Evolutionary conservation across 2,797 vertebrate species (phyloP).

Genomic region (Kryptopterus vitreolus): DNA sequence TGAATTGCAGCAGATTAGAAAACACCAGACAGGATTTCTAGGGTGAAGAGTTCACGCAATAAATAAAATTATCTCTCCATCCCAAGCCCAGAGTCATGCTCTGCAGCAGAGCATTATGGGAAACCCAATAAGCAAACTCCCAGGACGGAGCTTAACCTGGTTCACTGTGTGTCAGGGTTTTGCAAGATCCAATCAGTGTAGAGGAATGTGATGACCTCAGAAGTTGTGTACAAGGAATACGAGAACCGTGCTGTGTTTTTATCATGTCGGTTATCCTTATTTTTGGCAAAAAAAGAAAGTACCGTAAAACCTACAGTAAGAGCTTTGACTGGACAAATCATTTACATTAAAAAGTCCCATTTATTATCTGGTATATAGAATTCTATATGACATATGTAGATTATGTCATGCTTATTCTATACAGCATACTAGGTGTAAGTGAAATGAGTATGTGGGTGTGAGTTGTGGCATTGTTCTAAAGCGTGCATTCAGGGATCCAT

Average conservation of each 20-base stretch:
- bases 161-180: not conserved
- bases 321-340: too few species aligned
- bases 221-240: not conserved
- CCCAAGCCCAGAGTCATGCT: not conserved
- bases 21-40: conserved; percentile 47
- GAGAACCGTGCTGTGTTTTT: not conserved
- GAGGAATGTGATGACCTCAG: conserved; percentile 6
- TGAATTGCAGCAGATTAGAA: conserved; percentile 59
- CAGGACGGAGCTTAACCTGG: conserved; percentile 4
- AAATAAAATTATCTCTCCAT: conserved; percentile 57
- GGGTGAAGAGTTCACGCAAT: conserved; percentile 60
- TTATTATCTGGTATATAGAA: not conserved
- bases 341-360: not conserved
- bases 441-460: not conserved
- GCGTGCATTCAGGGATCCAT: not conserved
- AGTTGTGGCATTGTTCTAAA: not conserved
- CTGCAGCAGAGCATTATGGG: conserved; percentile 2
- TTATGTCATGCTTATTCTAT: too few species aligned
- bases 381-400: not conserved
- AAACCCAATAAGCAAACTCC: conserved; percentile 24
- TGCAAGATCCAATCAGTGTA: conserved; percentile 8
- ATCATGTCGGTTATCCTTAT: not conserved
- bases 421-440: not conserved
- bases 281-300: not conserved
- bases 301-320: too few species aligned